phyloP scores from a whole-genome alignment of 2,113 vertebrate species.

The Chinchilla lanigera region DNA sequence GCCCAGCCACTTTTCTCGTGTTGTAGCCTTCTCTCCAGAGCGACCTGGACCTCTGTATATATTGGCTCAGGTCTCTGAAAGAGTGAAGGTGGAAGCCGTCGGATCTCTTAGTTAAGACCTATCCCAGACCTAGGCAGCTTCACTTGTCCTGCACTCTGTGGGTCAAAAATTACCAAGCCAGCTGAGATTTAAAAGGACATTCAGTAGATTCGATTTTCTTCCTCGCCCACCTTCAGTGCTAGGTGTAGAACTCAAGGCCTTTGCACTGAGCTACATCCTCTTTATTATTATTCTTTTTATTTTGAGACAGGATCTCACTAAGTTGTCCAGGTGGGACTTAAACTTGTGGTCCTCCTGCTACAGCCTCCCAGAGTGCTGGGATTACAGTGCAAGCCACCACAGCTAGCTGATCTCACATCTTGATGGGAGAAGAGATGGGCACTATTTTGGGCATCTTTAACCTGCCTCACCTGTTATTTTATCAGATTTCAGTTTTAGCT shows the following conservation, averaged over 20 bases:
- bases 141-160: background rate
- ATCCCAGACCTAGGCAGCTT: background rate
- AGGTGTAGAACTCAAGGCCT: background rate
- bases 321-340: background rate
- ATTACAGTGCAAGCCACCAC: background rate
- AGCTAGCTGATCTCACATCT: background rate
- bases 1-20: background rate
- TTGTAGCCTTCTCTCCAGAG: background rate
- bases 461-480: background rate
- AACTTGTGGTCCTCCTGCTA: background rate
- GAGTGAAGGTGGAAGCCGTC: background rate
- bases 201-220: background rate
- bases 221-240: background rate
- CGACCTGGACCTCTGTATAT: background rate
- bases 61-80: background rate
- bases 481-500: background rate
- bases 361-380: background rate
- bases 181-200: background rate
- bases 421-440: background rate
- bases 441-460: background rate
- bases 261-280: background rate
- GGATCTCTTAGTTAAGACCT: background rate
- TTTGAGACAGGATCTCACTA: background rate
- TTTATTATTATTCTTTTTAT: background rate
- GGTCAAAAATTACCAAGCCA: background rate